Evolutionary conservation across 2,888 invertebrate genomes (phyloP), one percentile per base, ranked within the genome.

Genomic region (Chrysotoxum bicinctum): DNA sequence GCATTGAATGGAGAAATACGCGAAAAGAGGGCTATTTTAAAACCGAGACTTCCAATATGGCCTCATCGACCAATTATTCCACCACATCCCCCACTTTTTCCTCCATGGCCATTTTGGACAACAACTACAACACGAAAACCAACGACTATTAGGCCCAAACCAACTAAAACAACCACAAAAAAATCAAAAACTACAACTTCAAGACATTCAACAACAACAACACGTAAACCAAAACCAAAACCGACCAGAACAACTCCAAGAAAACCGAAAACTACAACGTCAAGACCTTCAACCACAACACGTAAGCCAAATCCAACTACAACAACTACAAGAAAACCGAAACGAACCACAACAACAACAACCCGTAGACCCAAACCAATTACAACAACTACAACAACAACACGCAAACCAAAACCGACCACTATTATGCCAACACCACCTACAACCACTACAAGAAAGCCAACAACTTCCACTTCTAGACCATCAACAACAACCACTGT

Each of bases 31-130:
- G 32, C n/a, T 32, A 19, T 64, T 19, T 19, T 45, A 6, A 45
- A 7, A 12, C 45, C 48, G 0, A 4, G 5, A 62, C 62, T 2
- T 30, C 64, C 64, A 43, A 23, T 64, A 30, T 32, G 45, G 23
- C 60, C 50, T 10, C 52, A 0, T 8, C n/a, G 37, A 12, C 68
- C 68, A 35, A 54, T 62, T 35, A n/a, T n/a, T 26, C 62, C 56
- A 16, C 68, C 69, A 2, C 37, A 7, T 12, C 23, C n/a, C 0
- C 40, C 66, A 21, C 21, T 35, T n/a, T 14, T 9, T 8, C 45
- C 64, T 21, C 64, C 48, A 66, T 48, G 48, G 64, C 48, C 50
- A 23, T 0, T 14, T 16, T 64, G 45, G 64, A 4, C 30, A 64
- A 64, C 43, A 12, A 23, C 43, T 21, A 19, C 50, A 50, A 23